A percentile compares a stretch with the other conserved stretches of the same genome.
These are phyloP conservation scores for Callithrix jacchus DNA, from an alignment of 2,113 vertebrate species.

Conservation along the genomic window DNA sequence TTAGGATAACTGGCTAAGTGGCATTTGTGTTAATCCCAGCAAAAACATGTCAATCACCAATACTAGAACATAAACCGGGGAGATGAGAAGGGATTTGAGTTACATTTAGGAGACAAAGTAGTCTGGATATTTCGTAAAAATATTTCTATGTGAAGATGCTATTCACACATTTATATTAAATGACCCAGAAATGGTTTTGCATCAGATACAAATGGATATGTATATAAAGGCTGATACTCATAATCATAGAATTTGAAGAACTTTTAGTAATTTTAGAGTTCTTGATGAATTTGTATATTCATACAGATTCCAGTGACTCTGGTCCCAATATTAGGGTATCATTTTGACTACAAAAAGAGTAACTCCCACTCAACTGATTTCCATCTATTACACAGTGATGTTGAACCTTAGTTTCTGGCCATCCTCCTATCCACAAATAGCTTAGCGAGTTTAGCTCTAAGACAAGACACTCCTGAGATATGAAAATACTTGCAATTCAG, in stretches of 20 bases:
- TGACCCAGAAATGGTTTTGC: neutral
- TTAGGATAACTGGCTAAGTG: neutral
- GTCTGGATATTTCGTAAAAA: neutral
- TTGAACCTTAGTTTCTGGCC: neutral
- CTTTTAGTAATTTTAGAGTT: neutral
- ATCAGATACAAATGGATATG: neutral
- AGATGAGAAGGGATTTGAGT: neutral
- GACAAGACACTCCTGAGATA: neutral
- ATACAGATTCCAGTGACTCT: neutral
- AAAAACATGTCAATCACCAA: neutral
- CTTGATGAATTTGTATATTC: slow-evolving; percentile 6
- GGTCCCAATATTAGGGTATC: neutral
- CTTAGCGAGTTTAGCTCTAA: neutral
- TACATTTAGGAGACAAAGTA: neutral
- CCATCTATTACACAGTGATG: neutral
- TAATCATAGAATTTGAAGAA: neutral
- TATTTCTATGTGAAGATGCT: neutral
- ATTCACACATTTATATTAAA: neutral
- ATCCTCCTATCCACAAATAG: neutral
- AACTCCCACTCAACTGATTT: neutral
- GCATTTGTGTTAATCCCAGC: neutral
- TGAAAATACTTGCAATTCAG: neutral
- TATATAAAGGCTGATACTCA: neutral
- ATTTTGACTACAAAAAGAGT: neutral
- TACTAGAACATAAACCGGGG: neutral